Evolutionary conservation across 2,113 vertebrate species (phyloP), one percentile per base, ranked within the genome.

Genomic region (Tyrannus savana): DNA sequence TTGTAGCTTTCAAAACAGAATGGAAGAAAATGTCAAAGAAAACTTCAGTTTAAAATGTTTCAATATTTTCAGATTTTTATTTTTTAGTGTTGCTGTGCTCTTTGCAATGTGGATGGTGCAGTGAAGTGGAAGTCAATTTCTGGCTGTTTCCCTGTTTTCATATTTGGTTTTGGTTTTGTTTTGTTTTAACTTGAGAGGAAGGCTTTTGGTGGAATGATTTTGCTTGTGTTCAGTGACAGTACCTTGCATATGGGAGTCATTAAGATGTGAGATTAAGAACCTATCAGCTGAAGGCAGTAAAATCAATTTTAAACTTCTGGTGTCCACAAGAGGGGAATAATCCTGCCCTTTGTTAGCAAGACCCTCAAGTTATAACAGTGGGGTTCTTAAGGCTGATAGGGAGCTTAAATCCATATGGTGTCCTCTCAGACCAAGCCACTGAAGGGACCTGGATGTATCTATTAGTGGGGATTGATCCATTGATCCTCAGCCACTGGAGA

Each of bases 261-360:
- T 84, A 89, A 74, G 24, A 81, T 56, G 19, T 52, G 66, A 94
- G 73, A 87, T 78, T 89, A 94, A 92, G 80, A 84, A 52, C 42
- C 56, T 84, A 74, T 95, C 79, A 78, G 56, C 39, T 52, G 68
- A 95, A 95, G 56, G 66, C 53, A 85, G 41, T 94, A 89, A 95
- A 95, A 84, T n/a, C 4, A 84, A 53, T 75, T 89, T 95, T 42
- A 76, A 92, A 33, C 66, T 93, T 89, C 56, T 91, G 66, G 58
- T 89, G 50, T 44, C 69, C 87, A 89, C 37, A 82, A 85, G 69
- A 66, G 23, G 31, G n/a, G 37, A 90, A 91, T 39, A 90, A 74
- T 69, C n/a, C 31, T 73, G 24, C 31, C 49, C 39, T 41, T 75
- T 46, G 31, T 62, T 89, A 93, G 58, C 19, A 11, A 35, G 19